Base-by-base conservation (phyloP, 2,113 vertebrate species). In the Elachura formosa region DNA sequence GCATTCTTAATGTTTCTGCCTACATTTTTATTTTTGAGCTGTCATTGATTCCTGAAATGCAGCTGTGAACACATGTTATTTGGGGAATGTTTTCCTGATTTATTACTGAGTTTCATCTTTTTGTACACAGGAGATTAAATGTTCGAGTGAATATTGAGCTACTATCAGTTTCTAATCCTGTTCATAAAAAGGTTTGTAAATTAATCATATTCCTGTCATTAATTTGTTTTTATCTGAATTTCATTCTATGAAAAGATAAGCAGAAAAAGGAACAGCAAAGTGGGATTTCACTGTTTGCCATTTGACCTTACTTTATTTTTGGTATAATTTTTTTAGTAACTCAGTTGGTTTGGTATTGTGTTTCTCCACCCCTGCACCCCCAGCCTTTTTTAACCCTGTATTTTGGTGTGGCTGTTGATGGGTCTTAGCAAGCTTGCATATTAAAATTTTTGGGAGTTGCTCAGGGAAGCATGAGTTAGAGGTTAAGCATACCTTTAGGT, bases 71-170 rank as follows among this genome's bases (percentile, higher is more conserved):
- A 9, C 2, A 0, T 24, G 9, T 61, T 66, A 38, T 31, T 62
- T 69, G 20, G 48, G 33, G 13, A 64, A 62, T 43, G 22, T 41
- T 87, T 91, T 71, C 68, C 51, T 80, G 31, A 69, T 40, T 64
- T 66, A 15, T 86, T 71, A 26, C 31, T 87, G 79, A 88, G 61
- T 96, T 87, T 93, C 12, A 28, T 73, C 26, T 95, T 96, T 83
- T 97, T 77, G 87, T 87, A 83, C 73, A 31, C 97, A 99, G 99
- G 96, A 98, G 97, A 85, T 84, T 98, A 91, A 98, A 97, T 51
- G 96, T 99, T 75, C 98, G 98, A 75, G 98, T 99, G 86, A 98
- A 96, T 88, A 98, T 99, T 95, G 98, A 99, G 73, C 98, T 99
- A 33, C 99, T 98, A 61, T 92, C 98, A 49, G 84, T 98, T 84